Conservation (phyloP, 1,140 invertebrate genomes). For the Ceratina australensis region DNA sequence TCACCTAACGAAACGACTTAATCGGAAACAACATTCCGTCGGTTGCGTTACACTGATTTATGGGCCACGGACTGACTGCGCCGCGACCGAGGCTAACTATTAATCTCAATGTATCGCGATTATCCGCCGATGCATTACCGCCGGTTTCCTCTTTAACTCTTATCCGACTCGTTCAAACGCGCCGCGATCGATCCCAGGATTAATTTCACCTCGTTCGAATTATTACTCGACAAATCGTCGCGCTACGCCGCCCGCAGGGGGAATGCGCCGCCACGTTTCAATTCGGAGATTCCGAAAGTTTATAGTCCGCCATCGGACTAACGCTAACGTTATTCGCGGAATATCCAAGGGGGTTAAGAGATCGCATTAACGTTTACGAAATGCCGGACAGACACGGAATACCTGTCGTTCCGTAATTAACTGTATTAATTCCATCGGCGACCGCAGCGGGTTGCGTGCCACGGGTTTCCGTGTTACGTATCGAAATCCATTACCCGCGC, state of each 20-base stretch:
- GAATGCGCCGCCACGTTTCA: no score
- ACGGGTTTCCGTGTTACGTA: slow-evolving; percentile 54
- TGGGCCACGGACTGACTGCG: neutral
- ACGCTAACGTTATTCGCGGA: no score
- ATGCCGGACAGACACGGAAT: slow-evolving; percentile 48
- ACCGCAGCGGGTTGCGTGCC: slow-evolving; percentile 43
- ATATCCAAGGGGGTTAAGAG: no score
- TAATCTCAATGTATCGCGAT: neutral
- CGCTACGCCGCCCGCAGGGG: no score
- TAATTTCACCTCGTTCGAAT: neutral
- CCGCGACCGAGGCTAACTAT: neutral
- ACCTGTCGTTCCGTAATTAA: slow-evolving; percentile 45
- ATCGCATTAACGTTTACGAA: slow-evolving; percentile 47
- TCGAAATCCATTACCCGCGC: slow-evolving; percentile 57
- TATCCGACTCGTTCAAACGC: neutral
- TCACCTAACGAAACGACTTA: neutral
- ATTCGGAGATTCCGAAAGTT: no score
- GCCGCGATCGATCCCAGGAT: neutral
- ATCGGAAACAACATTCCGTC: neutral
- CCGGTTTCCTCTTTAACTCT: neutral
- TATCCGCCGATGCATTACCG: neutral
- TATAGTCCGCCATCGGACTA: no score
- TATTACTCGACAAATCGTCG: neutral
- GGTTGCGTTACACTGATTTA: neutral
- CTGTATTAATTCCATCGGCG: slow-evolving; percentile 54